Conservation (phyloP, 2,797 vertebrate species). For the Myotis planiceps region DNA sequence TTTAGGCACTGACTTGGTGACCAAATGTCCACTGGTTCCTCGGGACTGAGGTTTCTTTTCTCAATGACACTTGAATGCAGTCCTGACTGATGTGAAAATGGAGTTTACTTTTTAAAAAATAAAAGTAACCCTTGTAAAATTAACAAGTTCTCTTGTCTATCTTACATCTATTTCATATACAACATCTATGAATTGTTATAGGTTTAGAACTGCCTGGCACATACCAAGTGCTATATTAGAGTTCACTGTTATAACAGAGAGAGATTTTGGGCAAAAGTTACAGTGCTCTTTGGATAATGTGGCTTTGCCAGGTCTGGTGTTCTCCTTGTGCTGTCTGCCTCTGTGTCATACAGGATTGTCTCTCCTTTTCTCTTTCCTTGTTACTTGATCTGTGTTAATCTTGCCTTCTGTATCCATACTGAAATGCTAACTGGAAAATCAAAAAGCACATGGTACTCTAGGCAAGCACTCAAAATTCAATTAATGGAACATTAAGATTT, state of each 20-base stretch:
- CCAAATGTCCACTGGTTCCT: background rate
- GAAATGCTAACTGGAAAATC: background rate
- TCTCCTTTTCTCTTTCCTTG: background rate
- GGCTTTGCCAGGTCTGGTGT: background rate
- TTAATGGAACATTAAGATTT: background rate
- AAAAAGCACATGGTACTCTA: background rate
- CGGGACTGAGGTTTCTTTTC: background rate
- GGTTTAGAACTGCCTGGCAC: background rate
- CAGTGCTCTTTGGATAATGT: background rate
- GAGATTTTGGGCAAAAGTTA: background rate
- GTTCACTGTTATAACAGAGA: background rate
- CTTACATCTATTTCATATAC: background rate
- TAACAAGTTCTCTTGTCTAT: background rate
- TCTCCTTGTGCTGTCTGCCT: background rate
- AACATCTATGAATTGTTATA: background rate
- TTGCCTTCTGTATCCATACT: background rate
- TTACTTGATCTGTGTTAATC: background rate
- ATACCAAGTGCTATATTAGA: background rate
- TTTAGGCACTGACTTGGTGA: background rate
- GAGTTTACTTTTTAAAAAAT: background rate
- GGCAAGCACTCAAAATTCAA: background rate
- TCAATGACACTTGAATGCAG: background rate
- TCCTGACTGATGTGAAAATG: background rate
- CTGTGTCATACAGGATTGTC: background rate
- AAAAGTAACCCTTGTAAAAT: background rate